These are phyloP conservation scores for Zosterops hypoxanthus DNA, from an alignment of 2,113 vertebrate species.

Conservation along the genomic window DNA sequence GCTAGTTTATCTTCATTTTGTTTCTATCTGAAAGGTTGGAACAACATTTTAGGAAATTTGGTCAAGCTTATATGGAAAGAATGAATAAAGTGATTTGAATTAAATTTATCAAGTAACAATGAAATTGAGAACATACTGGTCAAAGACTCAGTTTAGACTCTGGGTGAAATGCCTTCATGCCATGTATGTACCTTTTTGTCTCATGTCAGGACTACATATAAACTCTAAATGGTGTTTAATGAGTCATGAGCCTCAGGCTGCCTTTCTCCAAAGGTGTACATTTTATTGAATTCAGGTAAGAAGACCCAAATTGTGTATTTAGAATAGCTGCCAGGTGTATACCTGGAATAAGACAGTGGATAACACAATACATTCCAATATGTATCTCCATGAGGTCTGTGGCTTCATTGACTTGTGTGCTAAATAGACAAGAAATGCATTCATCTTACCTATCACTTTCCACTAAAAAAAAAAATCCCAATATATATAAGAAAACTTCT, in stretches of 20 bases:
- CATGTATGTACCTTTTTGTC: not conserved
- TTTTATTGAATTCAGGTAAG: not conserved
- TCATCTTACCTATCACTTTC: not conserved
- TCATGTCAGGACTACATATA: not conserved
- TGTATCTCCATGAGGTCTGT: not conserved
- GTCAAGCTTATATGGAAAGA: not conserved
- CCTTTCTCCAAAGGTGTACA: not conserved
- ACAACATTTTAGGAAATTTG: not conserved
- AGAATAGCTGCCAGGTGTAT: not conserved
- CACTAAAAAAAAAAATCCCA: not conserved
- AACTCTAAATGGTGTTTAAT: not conserved
- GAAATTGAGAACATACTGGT: not conserved
- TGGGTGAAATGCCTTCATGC: not conserved
- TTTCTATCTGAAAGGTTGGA: not conserved
- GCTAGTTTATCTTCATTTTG: not conserved
- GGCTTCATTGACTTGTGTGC: not conserved
- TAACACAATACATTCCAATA: not conserved
- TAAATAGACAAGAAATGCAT: not conserved
- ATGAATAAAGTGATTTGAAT: not conserved
- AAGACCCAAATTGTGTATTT: not conserved
- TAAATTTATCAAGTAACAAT: not conserved
- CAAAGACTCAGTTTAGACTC: not conserved
- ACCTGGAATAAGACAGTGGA: not conserved
- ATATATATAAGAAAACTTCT: not conserved
- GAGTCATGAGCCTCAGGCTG: not conserved